Conservation (phyloP, 2,888 invertebrate species). For the Torymus auratus region DNA sequence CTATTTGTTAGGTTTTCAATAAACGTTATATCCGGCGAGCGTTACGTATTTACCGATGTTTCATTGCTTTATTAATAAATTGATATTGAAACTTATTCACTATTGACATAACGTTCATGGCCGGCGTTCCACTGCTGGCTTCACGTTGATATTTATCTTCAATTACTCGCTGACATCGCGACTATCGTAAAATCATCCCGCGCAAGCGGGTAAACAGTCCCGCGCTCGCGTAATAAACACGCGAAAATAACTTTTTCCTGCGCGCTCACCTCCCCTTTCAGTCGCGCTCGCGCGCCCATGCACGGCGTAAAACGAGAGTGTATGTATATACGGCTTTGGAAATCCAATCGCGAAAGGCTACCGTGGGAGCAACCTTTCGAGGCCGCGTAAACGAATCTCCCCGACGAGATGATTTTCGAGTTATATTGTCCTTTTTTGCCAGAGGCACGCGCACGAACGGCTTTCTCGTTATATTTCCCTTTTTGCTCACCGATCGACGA, state of each 20-base stretch:
- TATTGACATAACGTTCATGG: too few species aligned
- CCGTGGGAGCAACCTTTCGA: constrained; percentile 54
- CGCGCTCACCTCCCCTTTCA: constrained; percentile 2
- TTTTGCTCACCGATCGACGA: constrained; percentile 54
- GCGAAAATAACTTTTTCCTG: constrained; percentile 35
- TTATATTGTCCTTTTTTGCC: constrained; percentile 23
- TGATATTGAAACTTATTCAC: too few species aligned
- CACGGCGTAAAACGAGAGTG: constrained; percentile 31
- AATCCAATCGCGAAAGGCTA: constrained; percentile 50
- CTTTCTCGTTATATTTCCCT: constrained; percentile 1
- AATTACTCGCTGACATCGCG: constrained; percentile 21
- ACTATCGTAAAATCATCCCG: constrained; percentile 35
- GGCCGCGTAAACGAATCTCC: constrained; percentile 42
- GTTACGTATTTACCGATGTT: too few species aligned
- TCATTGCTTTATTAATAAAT: too few species aligned
- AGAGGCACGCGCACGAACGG: too few species aligned
- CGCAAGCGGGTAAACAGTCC: not conserved
- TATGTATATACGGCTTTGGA: constrained; percentile 21
- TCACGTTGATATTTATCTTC: constrained; percentile 24
- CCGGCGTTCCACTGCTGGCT: too few species aligned
- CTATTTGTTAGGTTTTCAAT: too few species aligned
- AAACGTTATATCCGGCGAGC: too few species aligned
- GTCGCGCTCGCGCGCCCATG: constrained; percentile 9
- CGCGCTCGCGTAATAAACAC: constrained; percentile 25
- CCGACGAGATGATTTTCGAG: constrained; percentile 30